Base-by-base conservation (phyloP, 2,888 invertebrate genomes). In the Toxonevra muliebris region DNA sequence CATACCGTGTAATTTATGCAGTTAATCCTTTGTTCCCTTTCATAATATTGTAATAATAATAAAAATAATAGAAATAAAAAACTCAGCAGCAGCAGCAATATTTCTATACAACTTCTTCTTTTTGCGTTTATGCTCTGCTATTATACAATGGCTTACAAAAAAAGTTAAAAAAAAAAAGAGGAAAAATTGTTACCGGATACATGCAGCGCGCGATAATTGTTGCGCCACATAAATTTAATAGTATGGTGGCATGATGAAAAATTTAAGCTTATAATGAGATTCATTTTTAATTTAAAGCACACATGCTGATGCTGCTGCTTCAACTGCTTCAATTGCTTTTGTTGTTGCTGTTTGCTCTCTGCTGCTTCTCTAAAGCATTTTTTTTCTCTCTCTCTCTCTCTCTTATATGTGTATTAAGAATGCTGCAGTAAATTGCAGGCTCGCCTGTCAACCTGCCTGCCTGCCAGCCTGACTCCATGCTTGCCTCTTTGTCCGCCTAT, bases 161-260 rank as follows among this genome's bases (percentile, higher is more conserved):
- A 17, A 58, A 57, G 9, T 20, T 20, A 42, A 42, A 43, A 1
- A 8, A 43, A 17, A 58, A 57, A 41, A 57, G 42, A 43, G 11
- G 42, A 58, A 30, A 60, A 69, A 67, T 67, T 69, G 71, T 71
- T 67, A 65, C 65, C 71, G 71, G 65, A 72, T 69, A 68, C 67
- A 62, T 62, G 60, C 61, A 72, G 60, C 65, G 62, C 65, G 62
- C 63, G 52, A 69, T 70, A 63, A 68, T 70, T 67, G 66, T 67
- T 69, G 61, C 58, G 60, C 62, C 65, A 69, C 54, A 72, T 70
- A 68, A 71, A 66, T 61, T 71, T 48, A 13, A 30, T 30, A 30
- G 30, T 30, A 30, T n/a, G n/a, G 30, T 7, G 30, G 30, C 30
- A 30, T 7, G 30, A 30, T 30, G 30, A 30, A 30, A 30, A 30